Conservation (phyloP, 2,113 vertebrate genomes). For the Indicator maculatus region DNA sequence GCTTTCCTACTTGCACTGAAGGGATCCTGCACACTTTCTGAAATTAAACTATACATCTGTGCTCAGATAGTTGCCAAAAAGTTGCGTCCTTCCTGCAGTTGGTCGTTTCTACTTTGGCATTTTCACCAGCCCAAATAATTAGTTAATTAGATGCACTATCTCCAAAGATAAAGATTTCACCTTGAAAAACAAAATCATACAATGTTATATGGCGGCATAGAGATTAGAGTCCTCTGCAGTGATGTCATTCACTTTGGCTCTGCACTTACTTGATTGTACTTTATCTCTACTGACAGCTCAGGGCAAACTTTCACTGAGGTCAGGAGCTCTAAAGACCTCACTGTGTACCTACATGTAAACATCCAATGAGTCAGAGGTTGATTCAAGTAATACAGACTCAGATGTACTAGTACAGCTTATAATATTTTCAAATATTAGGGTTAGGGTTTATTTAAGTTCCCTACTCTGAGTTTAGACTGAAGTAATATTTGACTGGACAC, state of each 20-base stretch:
- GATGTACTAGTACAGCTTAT: neutral
- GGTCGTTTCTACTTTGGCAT: conserved; percentile 30
- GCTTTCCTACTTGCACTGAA: neutral
- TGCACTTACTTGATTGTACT: neutral
- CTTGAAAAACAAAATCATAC: conserved; percentile 40
- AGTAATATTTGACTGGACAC: neutral
- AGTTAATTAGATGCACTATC: conserved; percentile 33
- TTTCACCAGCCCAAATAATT: conserved; percentile 37
- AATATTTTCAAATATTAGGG: neutral
- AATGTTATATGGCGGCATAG: conserved; percentile 7
- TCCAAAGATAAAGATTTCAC: conserved; percentile 53
- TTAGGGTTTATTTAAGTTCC: neutral
- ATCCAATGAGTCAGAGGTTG: neutral
- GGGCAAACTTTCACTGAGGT: neutral
- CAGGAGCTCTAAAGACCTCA: neutral
- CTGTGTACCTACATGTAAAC: neutral
- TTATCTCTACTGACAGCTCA: conserved; percentile 30
- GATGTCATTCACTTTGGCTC: conserved; percentile 48
- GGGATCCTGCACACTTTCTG: neutral
- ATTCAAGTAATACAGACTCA: neutral
- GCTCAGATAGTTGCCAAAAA: conserved; percentile 1
- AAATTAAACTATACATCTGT: conserved; percentile 12
- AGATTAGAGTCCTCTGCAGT: conserved; percentile 45
- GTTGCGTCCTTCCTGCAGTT: neutral
- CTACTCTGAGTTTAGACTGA: neutral